Base-by-base conservation (phyloP, 92 coral and sea anemone species). In the Paramuricea clavata region DNA sequence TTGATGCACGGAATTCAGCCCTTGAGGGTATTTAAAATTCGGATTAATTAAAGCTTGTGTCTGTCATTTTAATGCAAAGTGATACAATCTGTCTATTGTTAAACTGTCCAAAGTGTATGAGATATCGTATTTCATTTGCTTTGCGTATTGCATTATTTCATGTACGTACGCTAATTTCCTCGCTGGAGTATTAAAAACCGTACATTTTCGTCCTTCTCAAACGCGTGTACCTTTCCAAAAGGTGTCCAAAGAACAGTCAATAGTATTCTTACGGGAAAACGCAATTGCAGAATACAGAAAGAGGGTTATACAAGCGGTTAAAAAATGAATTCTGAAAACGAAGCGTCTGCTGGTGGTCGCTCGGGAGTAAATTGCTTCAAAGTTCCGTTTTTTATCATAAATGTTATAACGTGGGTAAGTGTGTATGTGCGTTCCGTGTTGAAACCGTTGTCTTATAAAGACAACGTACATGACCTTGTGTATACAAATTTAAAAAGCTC, bases 341-440 rank as follows among this genome's bases (percentile, higher is more conserved):
- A 65, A 16, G 72, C 11, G 4, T 28, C 72, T 31, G 39, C 19
- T 4, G 11, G 22, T 31, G 17, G 17, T 28, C 41, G 15, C 17
- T 28, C 72, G 5, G 39, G 72, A 13, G 22, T n/a, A 42, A 60
- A 64, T 11, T 64, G 22, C 57, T 16, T 60, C 30, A 19, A 25
- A 61, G 57, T 79, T 2, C 84, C 84, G 17, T 49, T 79, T 22
- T 79, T 79, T 15, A 27, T 79, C 43, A 15, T 79, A 30, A 79
- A 79, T 42, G 16, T 79, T n/a, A 39, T 79, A 59, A 79, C 84
- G 0, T 79, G 72, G 84, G 84, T 79, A 41, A 79, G 84, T 28
- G 23, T 8, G 64, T 56, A n/a, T n/a, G n/a, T 23, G 26, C 21
- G 3, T 6, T 56, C 7, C 6, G 64, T n/a, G 7, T 56, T 6